phyloP scores from a whole-genome alignment of 1,140 invertebrate species.

The Pseudachorutes palmiensis region DNA sequence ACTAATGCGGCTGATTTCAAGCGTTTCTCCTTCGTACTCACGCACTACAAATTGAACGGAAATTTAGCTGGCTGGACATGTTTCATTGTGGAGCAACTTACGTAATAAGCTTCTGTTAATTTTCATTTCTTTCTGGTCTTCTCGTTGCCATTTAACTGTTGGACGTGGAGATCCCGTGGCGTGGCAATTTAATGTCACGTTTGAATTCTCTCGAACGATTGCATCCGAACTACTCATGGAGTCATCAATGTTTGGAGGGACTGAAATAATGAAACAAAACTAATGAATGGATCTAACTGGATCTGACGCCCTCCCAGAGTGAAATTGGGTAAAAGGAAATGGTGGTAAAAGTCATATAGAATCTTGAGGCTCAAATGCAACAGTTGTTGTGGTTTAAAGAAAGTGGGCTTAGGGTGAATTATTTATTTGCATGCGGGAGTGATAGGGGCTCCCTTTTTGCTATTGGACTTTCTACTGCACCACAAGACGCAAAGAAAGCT shows the following conservation, averaged over 20 bases:
- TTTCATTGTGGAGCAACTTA: constrained; percentile 44
- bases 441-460: not conserved
- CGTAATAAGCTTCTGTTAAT: constrained; percentile 72
- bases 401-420: not conserved
- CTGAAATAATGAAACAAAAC: constrained; percentile 49
- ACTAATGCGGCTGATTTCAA: constrained; percentile 76
- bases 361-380: not conserved
- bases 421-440: constrained; percentile 3
- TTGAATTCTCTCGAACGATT: constrained; percentile 79
- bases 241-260: constrained; percentile 85
- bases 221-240: constrained; percentile 80
- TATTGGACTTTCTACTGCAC: not conserved
- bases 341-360: too few relatives aligned
- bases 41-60: constrained; percentile 48
- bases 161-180: constrained; percentile 81
- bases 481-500: not conserved
- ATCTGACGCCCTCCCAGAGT: too few relatives aligned
- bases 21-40: constrained; percentile 71
- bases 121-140: constrained; percentile 50
- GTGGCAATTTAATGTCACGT: constrained; percentile 76
- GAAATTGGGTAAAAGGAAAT: too few relatives aligned
- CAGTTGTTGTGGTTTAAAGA: constrained; percentile 3
- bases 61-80: not conserved
- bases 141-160: constrained; percentile 76
- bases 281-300: too few relatives aligned